Evolutionary conservation across 2,797 vertebrate species (phyloP), one percentile per base, ranked within the genome.

Genomic region (Eptatretus atami): DNA sequence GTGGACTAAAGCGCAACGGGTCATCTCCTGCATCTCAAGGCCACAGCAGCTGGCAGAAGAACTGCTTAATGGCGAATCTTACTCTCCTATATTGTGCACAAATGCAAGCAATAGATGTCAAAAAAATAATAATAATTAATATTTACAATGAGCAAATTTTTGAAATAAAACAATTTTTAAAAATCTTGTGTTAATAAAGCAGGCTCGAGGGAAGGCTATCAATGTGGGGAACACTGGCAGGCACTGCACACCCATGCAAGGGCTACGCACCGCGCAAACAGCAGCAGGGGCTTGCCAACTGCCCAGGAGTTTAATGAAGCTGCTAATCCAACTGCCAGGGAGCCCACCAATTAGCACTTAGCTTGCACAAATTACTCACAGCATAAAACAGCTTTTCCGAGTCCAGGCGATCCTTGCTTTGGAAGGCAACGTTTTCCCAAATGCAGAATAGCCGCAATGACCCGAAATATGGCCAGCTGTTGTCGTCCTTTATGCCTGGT

Each of bases 1-100:
- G 66, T 82, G n/a, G 75, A 67, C 81, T n/a, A 83, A 63, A 82
- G 70, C 81, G n/a, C 81, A 82, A 69, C 75, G 74, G 1, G 65
- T 75, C 71, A 77, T 73, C 73, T 81, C 80, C 12, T 71, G 19
- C 1, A 68, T 68, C 54, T 83, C 78, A 0, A 80, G 54, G 0
- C 77, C 79, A n/a, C 64, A 83, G 67, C 64, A 84, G 74, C 1
- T 70, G 64, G 10, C 78, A 78, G 73, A 80, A 80, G 52, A 74
- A 52, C 13, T n/a, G 69, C 66, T 67, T 82, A 71, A 61, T 76
- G 72, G 53, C 53, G n/a, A 8, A n/a, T n/a, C n/a, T 81, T 78
- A 0, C 69, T 67, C 2, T 69, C 66, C 80, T 84, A 71, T 15
- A 11, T 1, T 54, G n/a, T 63, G 60, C 52, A 25, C 52, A 24